A percentile compares a stretch with the other conserved stretches of the same genome.
Evolutionary conservation across 2,888 invertebrate species (phyloP).

Genomic region (Adela reaumurella): DNA sequence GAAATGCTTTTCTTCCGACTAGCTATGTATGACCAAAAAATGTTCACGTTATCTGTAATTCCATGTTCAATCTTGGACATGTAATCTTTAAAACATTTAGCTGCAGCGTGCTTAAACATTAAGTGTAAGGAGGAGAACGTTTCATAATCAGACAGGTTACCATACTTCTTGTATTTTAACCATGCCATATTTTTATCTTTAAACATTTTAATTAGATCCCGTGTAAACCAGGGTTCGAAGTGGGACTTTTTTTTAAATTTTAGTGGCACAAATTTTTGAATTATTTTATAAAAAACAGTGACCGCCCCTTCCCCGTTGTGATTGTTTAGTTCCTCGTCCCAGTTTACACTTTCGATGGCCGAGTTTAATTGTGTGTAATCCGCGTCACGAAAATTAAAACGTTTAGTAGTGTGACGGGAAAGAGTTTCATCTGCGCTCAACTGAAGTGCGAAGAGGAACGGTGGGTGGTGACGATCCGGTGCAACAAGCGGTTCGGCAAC

Average conservation of each 20-base stretch:
- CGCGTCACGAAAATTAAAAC: not conserved
- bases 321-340: not conserved
- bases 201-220: conserved; percentile 7
- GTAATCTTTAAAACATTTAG: not conserved
- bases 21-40: conserved; percentile 5
- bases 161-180: conserved; percentile 10
- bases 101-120: conserved; percentile 7
- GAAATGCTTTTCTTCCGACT: not conserved
- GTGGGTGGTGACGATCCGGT: not conserved
- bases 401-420: not conserved
- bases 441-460: not conserved
- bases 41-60: not conserved
- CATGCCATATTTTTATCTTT: conserved; percentile 10
- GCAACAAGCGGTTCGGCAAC: not conserved
- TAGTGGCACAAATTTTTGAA: conserved; percentile 7
- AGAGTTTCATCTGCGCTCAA: not conserved
- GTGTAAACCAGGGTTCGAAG: conserved; percentile 4
- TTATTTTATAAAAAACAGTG: conserved; percentile 6
- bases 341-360: not conserved
- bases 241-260: conserved; percentile 1
- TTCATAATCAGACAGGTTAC: conserved; percentile 8
- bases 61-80: not conserved
- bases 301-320: not conserved
- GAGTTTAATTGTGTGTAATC: not conserved
- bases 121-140: conserved; percentile 7